Conservation (phyloP, 2,797 vertebrate species). For the Arctocebus calabarensis region DNA sequence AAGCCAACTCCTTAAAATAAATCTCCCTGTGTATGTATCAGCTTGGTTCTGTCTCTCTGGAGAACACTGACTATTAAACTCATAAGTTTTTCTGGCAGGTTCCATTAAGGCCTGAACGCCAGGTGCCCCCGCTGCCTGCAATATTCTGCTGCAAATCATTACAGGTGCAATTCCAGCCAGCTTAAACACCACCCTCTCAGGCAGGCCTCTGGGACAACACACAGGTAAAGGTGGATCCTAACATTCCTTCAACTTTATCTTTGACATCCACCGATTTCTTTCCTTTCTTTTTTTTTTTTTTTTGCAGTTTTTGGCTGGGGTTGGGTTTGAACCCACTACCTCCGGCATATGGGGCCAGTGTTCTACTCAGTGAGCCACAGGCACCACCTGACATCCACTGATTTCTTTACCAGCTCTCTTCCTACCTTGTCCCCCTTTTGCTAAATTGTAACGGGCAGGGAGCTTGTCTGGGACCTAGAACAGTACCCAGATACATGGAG, state of each 20-base stretch:
- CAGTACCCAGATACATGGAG: rapidly evolving
- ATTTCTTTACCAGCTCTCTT: background rate
- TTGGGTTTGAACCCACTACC: too few relatives aligned
- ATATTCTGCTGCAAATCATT: background rate
- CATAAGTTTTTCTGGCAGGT: background rate
- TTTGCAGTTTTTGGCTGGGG: too few relatives aligned
- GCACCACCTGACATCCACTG: background rate
- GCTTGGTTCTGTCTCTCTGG: background rate
- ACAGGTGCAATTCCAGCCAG: background rate
- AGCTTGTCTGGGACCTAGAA: background rate
- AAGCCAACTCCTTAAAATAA: background rate
- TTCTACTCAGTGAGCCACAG: too few relatives aligned
- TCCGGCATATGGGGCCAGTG: too few relatives aligned
- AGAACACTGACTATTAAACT: background rate
- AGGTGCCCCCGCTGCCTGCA: background rate
- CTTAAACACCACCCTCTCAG: background rate
- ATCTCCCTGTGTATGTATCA: background rate
- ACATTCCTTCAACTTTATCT: rapidly evolving
- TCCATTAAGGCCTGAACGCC: background rate
- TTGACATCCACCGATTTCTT: background rate
- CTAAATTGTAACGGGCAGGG: background rate
- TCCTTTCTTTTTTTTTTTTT: too few relatives aligned
- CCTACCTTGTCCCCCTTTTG: background rate
- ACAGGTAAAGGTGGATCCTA: background rate
- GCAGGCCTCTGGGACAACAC: background rate